Evolutionary conservation across 1,140 invertebrate genomes (phyloP), one percentile per base, ranked within the genome.

Genomic region (Ceratina japonica): DNA sequence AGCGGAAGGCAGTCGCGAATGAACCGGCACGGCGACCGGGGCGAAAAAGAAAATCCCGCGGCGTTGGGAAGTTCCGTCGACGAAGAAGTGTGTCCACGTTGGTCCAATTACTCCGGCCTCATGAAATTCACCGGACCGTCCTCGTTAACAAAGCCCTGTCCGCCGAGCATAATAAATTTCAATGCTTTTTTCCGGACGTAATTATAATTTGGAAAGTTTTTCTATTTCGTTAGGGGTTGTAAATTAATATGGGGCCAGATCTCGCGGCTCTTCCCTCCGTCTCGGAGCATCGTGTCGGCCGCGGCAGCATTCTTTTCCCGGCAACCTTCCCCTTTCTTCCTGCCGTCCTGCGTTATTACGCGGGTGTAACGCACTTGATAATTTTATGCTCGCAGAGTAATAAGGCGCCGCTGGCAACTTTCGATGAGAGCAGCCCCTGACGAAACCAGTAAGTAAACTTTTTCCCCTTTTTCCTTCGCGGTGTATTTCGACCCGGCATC

Each of bases 151-250:
- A 80, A 82, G 66, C 22, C 49, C 62, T 52, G 70, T 56, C 76
- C 68, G 62, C 54, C 0, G 77, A 82, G 77, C 73, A 80, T 82
- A 82, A 82, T 79, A 82, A 75, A 82, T 82, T 82, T 80, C 72
- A 71, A 80, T 82, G 71, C 58, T 61, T 70, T 64, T 75, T 7
- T 37, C 44, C 61, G 51, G 24, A 49, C 76, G 31, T 73, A 81
- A 79, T 79, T 81, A 81, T 73, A 79, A 78, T 79, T 73, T 77
- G 69, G 49, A 63, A 81, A 80, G 18, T 80, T 72, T 69, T 71
- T 70, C 66, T 71, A 66, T 76, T 80, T 80, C 56, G 79, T 66
- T 62, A 71, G 75, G 22, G 58, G 59, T 16, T 76, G 75, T 78
- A 78, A 78, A 78, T 78, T 78, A 78, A 78, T 62, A 71, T 63